Conservation (phyloP, 2,113 vertebrate genomes). For the Aegypius monachus region DNA sequence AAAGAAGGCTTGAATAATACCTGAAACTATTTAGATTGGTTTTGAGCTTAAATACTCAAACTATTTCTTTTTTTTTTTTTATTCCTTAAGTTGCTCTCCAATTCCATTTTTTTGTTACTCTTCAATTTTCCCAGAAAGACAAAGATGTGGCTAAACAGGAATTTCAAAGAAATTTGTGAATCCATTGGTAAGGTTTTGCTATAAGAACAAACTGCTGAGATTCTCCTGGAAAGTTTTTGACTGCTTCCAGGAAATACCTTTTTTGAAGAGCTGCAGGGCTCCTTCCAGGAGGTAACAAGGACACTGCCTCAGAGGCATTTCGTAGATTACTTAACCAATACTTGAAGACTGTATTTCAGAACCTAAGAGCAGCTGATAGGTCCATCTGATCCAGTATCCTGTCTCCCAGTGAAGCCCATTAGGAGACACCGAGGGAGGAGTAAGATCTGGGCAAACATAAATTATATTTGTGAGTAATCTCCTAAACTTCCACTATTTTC, state of each 20-base stretch:
- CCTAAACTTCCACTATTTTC: not conserved
- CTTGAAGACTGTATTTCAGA: not conserved
- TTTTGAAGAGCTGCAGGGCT: not conserved
- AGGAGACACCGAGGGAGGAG: not conserved
- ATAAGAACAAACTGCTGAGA: not conserved
- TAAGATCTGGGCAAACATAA: not conserved
- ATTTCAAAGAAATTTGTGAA: not conserved
- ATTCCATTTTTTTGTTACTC: not conserved
- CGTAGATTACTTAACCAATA: not conserved
- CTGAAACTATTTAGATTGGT: not conserved
- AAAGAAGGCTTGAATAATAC: not conserved
- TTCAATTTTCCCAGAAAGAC: not conserved
- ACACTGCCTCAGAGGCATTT: not conserved
- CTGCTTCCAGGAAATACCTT: not conserved
- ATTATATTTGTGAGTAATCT: not conserved
- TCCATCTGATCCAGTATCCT: not conserved
- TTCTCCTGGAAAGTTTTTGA: not conserved
- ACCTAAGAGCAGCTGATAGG: not conserved
- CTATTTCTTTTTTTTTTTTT: not conserved
- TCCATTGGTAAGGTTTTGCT: not conserved
- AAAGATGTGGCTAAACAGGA: not conserved
- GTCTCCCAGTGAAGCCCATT: not conserved
- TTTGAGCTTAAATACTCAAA: not conserved
- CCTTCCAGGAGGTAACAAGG: not conserved
- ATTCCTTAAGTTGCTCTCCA: not conserved